Percentiles rank a stretch among this genome's conserved stretches.
phyloP scores from a whole-genome alignment of 2,797 vertebrate genomes.

The Oreochromis mossambicus region DNA sequence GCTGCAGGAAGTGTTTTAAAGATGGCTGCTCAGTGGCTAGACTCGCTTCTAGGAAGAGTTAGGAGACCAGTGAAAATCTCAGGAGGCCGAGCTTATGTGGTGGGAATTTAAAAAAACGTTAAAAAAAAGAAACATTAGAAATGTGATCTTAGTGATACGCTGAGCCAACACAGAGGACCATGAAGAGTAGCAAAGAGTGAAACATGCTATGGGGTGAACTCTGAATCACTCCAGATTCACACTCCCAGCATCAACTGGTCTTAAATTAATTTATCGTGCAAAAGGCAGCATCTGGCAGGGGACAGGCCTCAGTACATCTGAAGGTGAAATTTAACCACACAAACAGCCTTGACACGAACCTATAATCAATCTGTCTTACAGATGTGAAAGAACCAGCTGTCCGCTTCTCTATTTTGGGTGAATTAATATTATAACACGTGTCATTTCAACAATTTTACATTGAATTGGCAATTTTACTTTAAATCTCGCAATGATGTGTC shows the following conservation, averaged over 20 bases:
- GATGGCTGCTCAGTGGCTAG: not conserved
- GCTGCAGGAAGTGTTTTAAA: not conserved
- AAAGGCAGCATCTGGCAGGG: not conserved
- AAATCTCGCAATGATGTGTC: not conserved
- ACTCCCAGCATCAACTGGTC: not conserved
- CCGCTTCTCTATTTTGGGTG: not conserved
- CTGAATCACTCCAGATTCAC: not conserved
- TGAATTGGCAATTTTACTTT: not conserved
- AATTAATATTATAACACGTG: not conserved
- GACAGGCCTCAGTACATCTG: accelerated
- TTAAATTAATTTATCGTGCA: not conserved
- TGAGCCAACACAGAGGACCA: not conserved
- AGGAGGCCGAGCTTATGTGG: not conserved
- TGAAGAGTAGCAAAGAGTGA: not conserved
- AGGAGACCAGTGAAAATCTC: not conserved
- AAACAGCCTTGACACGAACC: not conserved
- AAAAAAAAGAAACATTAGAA: not conserved
- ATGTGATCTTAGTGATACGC: not conserved
- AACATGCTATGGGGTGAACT: not conserved
- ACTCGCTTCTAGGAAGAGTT: not conserved
- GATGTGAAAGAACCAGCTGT: not conserved
- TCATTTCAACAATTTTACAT: not conserved
- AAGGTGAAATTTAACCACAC: not conserved
- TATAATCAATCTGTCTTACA: not conserved
- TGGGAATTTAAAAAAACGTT: too few species aligned